Percentiles rank a stretch among this genome's conserved stretches.
phyloP scores from a whole-genome alignment of 2,888 invertebrate genomes.

The Parasteatoda lunata region DNA sequence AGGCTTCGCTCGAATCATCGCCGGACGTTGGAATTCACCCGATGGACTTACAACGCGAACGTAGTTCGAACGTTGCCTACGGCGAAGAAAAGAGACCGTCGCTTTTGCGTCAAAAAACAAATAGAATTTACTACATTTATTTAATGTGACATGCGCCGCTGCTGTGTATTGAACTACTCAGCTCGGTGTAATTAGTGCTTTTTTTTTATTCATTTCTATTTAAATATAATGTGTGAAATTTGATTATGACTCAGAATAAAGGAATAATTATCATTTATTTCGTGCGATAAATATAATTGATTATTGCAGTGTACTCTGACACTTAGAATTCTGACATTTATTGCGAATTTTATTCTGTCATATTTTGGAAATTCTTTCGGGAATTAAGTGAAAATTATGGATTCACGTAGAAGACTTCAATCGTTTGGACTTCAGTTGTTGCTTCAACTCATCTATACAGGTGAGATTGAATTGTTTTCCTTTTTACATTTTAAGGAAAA shows the following conservation, averaged over 20 bases:
- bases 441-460: conserved; percentile 38
- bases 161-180: too few relatives aligned
- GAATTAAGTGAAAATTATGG: conserved; percentile 1
- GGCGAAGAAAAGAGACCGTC: neutral
- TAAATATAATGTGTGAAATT: neutral
- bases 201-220: too few relatives aligned
- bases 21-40: conserved; percentile 16
- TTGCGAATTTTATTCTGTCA: neutral
- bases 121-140: too few relatives aligned
- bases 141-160: too few relatives aligned
- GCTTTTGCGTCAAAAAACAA: neutral
- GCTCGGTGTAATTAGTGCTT: too few relatives aligned
- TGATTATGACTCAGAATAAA: neutral
- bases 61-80: conserved; percentile 6
- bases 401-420: conserved; percentile 32
- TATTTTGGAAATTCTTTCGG: neutral
- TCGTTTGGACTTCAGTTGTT: conserved; percentile 24
- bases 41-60: conserved; percentile 13
- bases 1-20: conserved; percentile 16
- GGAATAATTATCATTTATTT: neutral
- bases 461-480: conserved; percentile 30
- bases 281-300: neutral
- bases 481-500: neutral
- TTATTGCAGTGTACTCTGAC: neutral
- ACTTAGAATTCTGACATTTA: neutral